phyloP scores from a whole-genome alignment of 2,888 invertebrate genomes.

The Calliopum simillimum region DNA sequence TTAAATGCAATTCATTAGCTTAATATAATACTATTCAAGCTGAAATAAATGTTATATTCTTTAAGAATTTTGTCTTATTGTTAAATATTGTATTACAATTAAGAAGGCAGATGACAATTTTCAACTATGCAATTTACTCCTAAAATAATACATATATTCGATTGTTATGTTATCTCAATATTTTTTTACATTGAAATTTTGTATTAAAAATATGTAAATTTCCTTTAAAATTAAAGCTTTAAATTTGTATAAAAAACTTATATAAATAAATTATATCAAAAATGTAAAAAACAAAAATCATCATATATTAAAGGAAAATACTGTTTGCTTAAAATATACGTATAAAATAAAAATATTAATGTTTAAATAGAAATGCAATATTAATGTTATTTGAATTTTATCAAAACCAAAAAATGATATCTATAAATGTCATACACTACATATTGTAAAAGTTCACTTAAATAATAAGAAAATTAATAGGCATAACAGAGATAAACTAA shows the following conservation, averaged over 20 bases:
- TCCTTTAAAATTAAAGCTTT: conserved; percentile 46
- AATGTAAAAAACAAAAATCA: too few species aligned
- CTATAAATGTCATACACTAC: neutral
- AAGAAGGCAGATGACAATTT: too few species aligned
- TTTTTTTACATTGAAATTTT: neutral
- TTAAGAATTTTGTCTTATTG: too few species aligned
- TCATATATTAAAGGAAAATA: too few species aligned
- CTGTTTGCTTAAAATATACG: conserved; percentile 32
- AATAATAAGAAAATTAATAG: neutral
- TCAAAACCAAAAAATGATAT: neutral
- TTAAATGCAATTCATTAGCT: too few species aligned
- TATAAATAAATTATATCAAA: neutral
- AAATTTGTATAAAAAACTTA: conserved; percentile 38
- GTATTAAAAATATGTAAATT: conserved; percentile 35
- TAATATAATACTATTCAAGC: too few species aligned
- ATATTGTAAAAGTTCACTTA: neutral
- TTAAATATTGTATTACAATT: neutral
- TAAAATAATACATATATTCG: neutral
- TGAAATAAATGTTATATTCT: too few species aligned
- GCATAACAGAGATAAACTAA: neutral
- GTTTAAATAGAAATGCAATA: conserved; percentile 25
- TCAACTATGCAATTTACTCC: too few species aligned
- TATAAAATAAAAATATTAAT: neutral
- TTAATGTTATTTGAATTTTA: conserved; percentile 19
- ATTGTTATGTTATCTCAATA: neutral